Percentiles rank a stretch among this genome's conserved stretches.
phyloP scores from a whole-genome alignment of 2,888 invertebrate species.

The Drosophila atroscutellata region DNA sequence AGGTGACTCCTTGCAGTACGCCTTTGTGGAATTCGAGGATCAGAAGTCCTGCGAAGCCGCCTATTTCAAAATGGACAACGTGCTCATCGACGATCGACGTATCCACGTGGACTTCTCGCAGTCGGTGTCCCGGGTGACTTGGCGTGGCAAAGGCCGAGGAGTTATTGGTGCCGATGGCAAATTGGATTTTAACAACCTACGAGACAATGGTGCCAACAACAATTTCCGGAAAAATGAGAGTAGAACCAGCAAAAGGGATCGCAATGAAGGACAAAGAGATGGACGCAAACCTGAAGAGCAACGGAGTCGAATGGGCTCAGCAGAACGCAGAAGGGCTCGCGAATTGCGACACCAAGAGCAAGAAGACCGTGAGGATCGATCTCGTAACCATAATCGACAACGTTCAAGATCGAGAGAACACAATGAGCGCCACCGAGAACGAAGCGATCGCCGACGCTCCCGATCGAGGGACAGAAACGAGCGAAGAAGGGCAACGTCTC shows the following conservation, averaged over 20 bases:
- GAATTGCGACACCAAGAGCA: constrained; percentile 73
- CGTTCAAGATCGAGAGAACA: constrained; percentile 44
- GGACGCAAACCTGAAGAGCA: constrained; percentile 11
- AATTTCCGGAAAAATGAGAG: constrained; percentile 20
- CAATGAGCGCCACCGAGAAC: constrained; percentile 29
- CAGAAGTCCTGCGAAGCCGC: constrained; percentile 97
- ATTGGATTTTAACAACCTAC: constrained; percentile 81
- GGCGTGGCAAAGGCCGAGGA: constrained; percentile 95
- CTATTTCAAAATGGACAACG: constrained; percentile 99
- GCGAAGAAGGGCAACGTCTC: constrained; percentile 22
- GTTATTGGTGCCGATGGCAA: constrained; percentile 84
- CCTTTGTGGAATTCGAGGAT: constrained; percentile 98
- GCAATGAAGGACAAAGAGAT: constrained; percentile 12
- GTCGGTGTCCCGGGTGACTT: constrained; percentile 97
- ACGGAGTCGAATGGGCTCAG: constrained; percentile 41
- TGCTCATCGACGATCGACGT: constrained; percentile 98
- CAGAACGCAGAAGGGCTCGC: constrained; percentile 67
- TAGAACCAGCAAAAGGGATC: constrained; percentile 3
- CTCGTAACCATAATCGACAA: constrained; percentile 1
- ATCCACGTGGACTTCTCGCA: constrained; percentile 99
- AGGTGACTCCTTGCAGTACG: constrained; percentile 98
- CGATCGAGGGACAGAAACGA: constrained; percentile 24
- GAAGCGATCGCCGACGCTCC: constrained; percentile 10
- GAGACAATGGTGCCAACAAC: constrained; percentile 14
- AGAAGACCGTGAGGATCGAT: constrained; percentile 33